Percentiles rank a stretch among this genome's conserved stretches.
These are phyloP conservation scores for Heliconius erato DNA, from an alignment of 2,888 invertebrate species.

Conservation along the genomic window DNA sequence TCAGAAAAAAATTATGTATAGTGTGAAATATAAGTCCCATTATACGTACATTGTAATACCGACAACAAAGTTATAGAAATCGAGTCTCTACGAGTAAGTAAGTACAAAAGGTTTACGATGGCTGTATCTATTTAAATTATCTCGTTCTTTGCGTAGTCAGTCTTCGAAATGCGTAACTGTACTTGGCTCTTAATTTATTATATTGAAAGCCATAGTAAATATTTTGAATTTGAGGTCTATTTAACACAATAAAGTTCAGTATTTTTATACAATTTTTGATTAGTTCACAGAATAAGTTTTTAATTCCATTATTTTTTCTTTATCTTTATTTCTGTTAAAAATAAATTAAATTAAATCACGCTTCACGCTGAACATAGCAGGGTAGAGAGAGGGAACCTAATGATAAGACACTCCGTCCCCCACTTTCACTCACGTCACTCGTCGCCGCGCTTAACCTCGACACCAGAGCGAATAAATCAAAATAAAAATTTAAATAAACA, in stretches of 20 bases:
- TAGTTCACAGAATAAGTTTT: not conserved
- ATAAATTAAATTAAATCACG: too few relatives aligned
- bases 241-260: not conserved
- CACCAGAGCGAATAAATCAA: too few relatives aligned
- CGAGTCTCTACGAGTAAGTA: not conserved
- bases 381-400: too few relatives aligned
- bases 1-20: too few relatives aligned
- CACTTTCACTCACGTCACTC: too few relatives aligned
- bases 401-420: too few relatives aligned
- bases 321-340: not conserved
- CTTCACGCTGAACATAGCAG: too few relatives aligned
- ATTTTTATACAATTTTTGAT: not conserved
- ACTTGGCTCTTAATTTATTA: not conserved
- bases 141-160: constrained; percentile 2
- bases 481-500: too few relatives aligned
- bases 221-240: not conserved
- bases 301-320: not conserved
- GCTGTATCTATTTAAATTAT: constrained; percentile 5
- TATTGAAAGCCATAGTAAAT: not conserved
- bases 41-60: too few relatives aligned
- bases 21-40: too few relatives aligned
- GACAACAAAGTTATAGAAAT: not conserved
- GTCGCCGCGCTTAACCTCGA: too few relatives aligned
- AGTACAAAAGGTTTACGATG: constrained; percentile 11
- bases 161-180: constrained; percentile 4